Percentiles rank a stretch among this genome's conserved stretches.
These are phyloP conservation scores for Drosophila rellima DNA, from an alignment of 2,888 invertebrate species.

Conservation along the genomic window DNA sequence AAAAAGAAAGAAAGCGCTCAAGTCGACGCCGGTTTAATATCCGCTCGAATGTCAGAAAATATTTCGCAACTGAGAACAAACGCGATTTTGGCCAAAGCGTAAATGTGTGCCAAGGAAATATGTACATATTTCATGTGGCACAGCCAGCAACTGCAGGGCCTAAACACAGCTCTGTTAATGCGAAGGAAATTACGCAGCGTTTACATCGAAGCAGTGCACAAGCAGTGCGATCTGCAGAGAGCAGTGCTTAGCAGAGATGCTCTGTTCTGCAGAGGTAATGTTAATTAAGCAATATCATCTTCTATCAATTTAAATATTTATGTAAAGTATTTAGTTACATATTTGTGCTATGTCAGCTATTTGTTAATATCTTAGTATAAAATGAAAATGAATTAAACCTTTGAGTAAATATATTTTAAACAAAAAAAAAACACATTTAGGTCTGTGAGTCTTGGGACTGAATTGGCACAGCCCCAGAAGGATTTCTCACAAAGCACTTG, in stretches of 20 bases:
- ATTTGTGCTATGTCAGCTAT: too few species aligned
- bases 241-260: conserved; percentile 5
- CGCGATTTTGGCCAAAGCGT: conserved; percentile 45
- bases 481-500: conserved; percentile 40
- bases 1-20: not conserved
- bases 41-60: conserved; percentile 16
- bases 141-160: conserved; percentile 35
- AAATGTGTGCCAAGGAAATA: conserved; percentile 66
- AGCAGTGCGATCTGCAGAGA: not conserved
- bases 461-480: conserved; percentile 42
- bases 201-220: not conserved
- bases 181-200: conserved; percentile 12
- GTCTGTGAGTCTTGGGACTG: conserved; percentile 1
- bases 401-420: not conserved
- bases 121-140: conserved; percentile 55
- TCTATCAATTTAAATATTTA: too few species aligned
- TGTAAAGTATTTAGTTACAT: too few species aligned
- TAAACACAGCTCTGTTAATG: conserved; percentile 33
- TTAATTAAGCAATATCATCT: too few species aligned
- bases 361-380: too few species aligned
- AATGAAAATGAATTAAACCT: too few species aligned
- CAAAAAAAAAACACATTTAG: not conserved
- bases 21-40: conserved; percentile 39
- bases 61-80: conserved; percentile 36
- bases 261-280: not conserved